Base-by-base conservation (phyloP, 2,888 invertebrate genomes). In the Lepidonotus clava region DNA sequence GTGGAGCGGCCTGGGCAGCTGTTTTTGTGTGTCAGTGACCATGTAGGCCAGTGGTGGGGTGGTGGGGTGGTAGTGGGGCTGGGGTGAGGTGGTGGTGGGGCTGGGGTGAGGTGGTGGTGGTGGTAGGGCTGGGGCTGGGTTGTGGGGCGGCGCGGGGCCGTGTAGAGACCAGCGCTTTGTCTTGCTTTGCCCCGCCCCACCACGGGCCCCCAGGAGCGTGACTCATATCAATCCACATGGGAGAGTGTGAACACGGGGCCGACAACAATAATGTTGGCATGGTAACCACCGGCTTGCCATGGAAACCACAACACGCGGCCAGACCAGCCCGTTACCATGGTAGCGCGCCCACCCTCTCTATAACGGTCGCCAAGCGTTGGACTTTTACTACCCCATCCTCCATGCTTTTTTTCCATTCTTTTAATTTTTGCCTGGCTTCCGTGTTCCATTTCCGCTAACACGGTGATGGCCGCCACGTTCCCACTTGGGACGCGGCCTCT, bases 231-330 rank as follows among this genome's bases (percentile, higher is more conserved):
- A 51, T 32, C 80, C 80, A 28, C 41, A n/a, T 8, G 80, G 80
- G 28, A n/a, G 11, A 46, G 41, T 24, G 80, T 28, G 51, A 51
- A 80, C 41, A 41, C 80, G 51, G 21, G 46, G 46, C 80, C 18
- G 46, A 41, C 80, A 41, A 80, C 24, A 24, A 1, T 46, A n/a
- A 14, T 21, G 80, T 80, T 41, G 80, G 40, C 80, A 80, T 80
- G 80, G 80, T 46, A 80, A 80, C 80, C 80, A 80, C 80, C 11
- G 71, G n/a, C 61, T n/a, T 34, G 28, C 41, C 80, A 80, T 41
- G 18, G 80, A 80, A 46, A 80, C 80, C 71, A 66, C 61, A 34
- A 71, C 34, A 18, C 34, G 4, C 18, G 71, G 71, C 8, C 66
- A 24, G 21, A 18, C n/a, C 61, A 34, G 21, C 14, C 36, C 21